These are phyloP conservation scores for Chrosomus eos DNA, from an alignment of 2,797 vertebrate species.

Conservation along the genomic window DNA sequence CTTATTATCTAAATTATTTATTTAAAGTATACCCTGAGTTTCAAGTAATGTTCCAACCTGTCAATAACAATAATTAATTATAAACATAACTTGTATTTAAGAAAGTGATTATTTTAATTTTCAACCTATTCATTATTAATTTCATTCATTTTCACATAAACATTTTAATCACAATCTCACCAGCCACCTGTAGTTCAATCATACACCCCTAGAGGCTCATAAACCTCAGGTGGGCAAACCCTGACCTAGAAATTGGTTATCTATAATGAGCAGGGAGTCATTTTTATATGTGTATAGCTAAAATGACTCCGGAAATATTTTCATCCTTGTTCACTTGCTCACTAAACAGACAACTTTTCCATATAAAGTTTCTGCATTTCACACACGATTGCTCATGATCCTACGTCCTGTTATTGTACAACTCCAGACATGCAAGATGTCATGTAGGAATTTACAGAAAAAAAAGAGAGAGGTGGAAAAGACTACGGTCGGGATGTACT, in stretches of 20 bases:
- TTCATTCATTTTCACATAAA: not conserved
- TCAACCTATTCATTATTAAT: not conserved
- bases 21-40: not conserved
- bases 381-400: constrained; percentile 18
- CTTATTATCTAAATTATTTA: not conserved
- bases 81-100: not conserved
- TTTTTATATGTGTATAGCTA: not conserved
- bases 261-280: not conserved
- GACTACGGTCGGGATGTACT: not conserved
- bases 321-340: not conserved
- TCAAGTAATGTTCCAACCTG: not conserved
- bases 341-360: not conserved
- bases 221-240: not conserved
- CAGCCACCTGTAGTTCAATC: not conserved
- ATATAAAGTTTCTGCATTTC: constrained; percentile 21
- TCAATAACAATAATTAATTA: not conserved
- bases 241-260: not conserved
- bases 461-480: not conserved
- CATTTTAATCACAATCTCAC: constrained; percentile 5
- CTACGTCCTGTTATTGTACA: constrained; percentile 26
- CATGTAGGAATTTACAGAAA: not conserved
- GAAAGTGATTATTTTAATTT: not conserved
- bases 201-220: not conserved
- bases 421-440: constrained; percentile 7
- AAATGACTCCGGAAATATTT: not conserved